Base-by-base conservation (phyloP, 2,113 vertebrate species). In the Desmodus rotundus region DNA sequence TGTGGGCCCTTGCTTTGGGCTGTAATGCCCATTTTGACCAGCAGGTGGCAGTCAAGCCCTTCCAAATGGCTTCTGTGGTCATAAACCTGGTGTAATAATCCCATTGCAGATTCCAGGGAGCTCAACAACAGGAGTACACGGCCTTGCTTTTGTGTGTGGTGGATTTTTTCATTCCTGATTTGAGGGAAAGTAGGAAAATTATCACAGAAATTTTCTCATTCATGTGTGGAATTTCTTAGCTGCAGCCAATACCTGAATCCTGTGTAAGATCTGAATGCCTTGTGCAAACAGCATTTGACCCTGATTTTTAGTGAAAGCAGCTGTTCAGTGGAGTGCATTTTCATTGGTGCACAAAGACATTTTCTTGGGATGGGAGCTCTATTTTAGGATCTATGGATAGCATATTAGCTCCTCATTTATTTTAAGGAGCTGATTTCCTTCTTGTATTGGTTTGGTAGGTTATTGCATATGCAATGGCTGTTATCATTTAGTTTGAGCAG, bases 41-140 rank as follows among this genome's bases (percentile, higher is more conserved):
- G 97, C 20, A 98, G 98, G 93, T 98, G 98, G 98, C 98, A 98
- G 98, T 41, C 95, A 95, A 98, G 87, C 87, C 95, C 96, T 98
- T 98, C 38, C 86, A 95, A 95, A 76, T 10, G 38, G 33, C 3
- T 24, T 15, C 0, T 3, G 43, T 0, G 4, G 3, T 1, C 61
- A 0, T 7, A 65, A 17, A 41, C 4, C 20, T 1, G 1, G 0
- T 36, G 20, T 0, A 1, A 33, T n/a, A 50, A n/a, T 33, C 54
- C 90, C 36, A 14, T 58, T 24, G n/a, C 70, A 1, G 1, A 74
- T 56, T 91, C 47, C 7, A 38, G 58, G 77, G 17, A 36, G 33
- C 85, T 81, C 70, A 2, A 9, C 0, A 19, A 22, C 0, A 0
- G 56, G 5, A 56, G 14, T 16, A 84, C 17, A 54, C 56, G 20